These are phyloP conservation scores for Rhabdornis inornatus DNA, from an alignment of 2,113 vertebrate genomes.

Conservation along the genomic window DNA sequence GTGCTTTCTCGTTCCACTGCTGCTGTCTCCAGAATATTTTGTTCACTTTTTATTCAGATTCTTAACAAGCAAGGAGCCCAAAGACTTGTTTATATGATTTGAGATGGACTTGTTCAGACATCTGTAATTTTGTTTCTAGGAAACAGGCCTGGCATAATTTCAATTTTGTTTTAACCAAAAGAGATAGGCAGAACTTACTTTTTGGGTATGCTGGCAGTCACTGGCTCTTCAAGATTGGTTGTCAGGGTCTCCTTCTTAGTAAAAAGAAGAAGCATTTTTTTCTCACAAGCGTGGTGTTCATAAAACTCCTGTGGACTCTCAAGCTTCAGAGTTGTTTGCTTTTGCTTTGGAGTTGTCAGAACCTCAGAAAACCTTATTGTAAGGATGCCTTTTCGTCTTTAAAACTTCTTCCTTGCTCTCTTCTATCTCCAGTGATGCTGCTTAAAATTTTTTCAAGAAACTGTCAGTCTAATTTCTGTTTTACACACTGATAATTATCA, in stretches of 20 bases:
- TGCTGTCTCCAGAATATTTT: not conserved
- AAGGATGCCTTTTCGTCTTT: not conserved
- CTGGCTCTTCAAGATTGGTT: not conserved
- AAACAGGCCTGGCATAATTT: not conserved
- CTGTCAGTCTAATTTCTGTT: not conserved
- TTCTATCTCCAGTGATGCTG: not conserved
- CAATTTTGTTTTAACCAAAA: not conserved
- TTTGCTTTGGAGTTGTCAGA: not conserved
- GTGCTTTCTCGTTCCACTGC: not conserved
- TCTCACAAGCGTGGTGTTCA: not conserved
- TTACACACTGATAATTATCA: not conserved
- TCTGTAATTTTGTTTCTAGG: not conserved
- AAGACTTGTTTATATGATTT: not conserved
- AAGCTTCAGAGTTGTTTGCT: not conserved
- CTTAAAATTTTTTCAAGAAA: not conserved
- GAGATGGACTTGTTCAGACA: not conserved
- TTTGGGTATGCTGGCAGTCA: not conserved
- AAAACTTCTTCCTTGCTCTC: not conserved
- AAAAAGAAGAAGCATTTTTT: not conserved
- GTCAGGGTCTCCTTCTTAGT: not conserved
- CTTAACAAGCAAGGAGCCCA: not conserved
- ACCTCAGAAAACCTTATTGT: not conserved
- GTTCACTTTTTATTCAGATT: not conserved
- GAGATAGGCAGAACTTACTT: not conserved
- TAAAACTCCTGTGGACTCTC: not conserved